Evolutionary conservation across 2,888 invertebrate species (phyloP).

Genomic region (Andrena camellia): DNA sequence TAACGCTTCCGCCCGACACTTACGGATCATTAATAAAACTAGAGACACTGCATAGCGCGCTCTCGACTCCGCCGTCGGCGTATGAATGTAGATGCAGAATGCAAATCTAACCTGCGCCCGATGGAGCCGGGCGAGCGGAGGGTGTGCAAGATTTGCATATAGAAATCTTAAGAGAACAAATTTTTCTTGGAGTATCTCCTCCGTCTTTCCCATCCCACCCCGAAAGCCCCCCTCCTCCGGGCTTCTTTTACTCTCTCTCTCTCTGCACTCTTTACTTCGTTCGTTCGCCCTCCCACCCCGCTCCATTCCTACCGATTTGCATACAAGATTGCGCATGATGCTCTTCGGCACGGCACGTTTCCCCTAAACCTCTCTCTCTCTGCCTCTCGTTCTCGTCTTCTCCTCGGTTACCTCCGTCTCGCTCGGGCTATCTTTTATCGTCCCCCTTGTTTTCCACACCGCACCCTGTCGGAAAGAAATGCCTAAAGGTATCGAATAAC

Average conservation of each 20-base stretch:
- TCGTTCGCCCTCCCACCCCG: slow-evolving; percentile 18
- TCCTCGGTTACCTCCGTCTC: slow-evolving; percentile 14
- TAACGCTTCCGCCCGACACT: slow-evolving; percentile 70
- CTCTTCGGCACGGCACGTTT: slow-evolving; percentile 69
- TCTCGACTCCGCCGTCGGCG: slow-evolving; percentile 2
- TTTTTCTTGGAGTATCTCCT: slow-evolving; percentile 64
- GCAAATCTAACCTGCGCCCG: slow-evolving; percentile 63
- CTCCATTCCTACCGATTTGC: slow-evolving; percentile 64
- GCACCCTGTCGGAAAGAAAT: slow-evolving; percentile 41
- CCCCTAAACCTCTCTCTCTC: slow-evolving; percentile 53
- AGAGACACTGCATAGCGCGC: slow-evolving; percentile 39
- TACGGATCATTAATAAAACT: slow-evolving; percentile 73
- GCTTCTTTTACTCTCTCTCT: neutral
- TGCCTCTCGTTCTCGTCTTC: neutral
- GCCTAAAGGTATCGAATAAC: slow-evolving; percentile 75
- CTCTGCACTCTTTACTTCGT: slow-evolving; percentile 26
- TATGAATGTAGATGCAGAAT: slow-evolving; percentile 67
- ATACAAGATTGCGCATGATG: slow-evolving; percentile 74
- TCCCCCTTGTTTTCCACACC: slow-evolving; percentile 35
- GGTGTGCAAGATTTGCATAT: slow-evolving; percentile 69
- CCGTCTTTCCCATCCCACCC: slow-evolving; percentile 7
- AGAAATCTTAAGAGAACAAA: slow-evolving; percentile 75
- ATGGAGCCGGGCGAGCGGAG: slow-evolving; percentile 37
- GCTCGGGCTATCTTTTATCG: slow-evolving; percentile 39
- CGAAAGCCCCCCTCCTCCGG: neutral